phyloP scores from a whole-genome alignment of 2,113 vertebrate genomes.

The Rhynchomys soricoides region DNA sequence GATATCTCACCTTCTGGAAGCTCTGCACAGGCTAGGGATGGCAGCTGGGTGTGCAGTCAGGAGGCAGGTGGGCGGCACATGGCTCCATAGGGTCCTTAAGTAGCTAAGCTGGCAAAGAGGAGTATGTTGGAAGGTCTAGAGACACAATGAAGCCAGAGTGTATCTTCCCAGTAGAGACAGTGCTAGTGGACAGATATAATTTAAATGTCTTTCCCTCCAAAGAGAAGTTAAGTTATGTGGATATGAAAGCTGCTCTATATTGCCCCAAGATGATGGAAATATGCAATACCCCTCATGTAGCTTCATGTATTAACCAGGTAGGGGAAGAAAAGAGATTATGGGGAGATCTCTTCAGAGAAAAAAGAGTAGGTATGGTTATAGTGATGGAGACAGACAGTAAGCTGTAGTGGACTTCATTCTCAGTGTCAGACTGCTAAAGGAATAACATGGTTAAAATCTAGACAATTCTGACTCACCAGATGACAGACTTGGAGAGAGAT shows the following conservation, averaged over 20 bases:
- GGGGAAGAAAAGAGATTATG: not conserved
- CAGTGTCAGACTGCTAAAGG: not conserved
- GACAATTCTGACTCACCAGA: not conserved
- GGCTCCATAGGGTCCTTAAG: not conserved
- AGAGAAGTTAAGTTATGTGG: not conserved
- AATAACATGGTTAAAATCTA: not conserved
- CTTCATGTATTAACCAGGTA: not conserved
- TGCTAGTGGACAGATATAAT: not conserved
- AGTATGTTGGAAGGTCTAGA: not conserved
- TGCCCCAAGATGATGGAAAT: not conserved
- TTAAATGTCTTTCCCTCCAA: not conserved
- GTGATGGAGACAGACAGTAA: not conserved
- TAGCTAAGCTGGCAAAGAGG: not conserved
- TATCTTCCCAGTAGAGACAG: not conserved
- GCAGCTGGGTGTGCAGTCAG: not conserved
- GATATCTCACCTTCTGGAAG: not conserved
- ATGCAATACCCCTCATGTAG: too few relatives aligned
- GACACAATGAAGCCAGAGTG: not conserved
- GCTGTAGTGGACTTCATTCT: not conserved
- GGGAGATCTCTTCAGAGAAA: not conserved
- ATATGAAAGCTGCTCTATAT: not conserved
- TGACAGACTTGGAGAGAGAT: not conserved
- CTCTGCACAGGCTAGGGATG: not conserved
- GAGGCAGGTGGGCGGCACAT: not conserved
- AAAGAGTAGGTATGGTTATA: not conserved